A percentile compares a stretch with the other conserved stretches of the same genome.
phyloP scores from a whole-genome alignment of 2,888 invertebrate species.

The Acronicta alni region DNA sequence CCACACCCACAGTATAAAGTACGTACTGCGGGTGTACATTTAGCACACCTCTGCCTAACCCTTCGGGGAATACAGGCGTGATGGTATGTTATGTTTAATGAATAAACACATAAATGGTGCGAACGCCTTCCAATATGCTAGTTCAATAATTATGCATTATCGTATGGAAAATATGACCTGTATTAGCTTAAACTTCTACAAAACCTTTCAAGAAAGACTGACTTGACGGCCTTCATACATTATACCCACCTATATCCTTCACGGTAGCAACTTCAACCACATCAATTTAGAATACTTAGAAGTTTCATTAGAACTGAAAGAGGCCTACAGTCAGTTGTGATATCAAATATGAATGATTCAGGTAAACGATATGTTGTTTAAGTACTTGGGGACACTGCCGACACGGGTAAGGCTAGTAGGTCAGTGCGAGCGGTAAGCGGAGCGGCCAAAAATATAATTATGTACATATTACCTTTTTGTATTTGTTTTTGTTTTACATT shows the following conservation, averaged over 20 bases:
- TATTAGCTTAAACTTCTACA: background rate
- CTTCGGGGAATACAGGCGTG: too few relatives aligned
- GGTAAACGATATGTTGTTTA: conserved; percentile 61
- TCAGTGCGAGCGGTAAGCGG: conserved; percentile 1
- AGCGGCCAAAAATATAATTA: background rate
- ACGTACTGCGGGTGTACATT: too few relatives aligned
- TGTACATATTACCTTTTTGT: too few relatives aligned
- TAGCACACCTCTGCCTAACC: too few relatives aligned
- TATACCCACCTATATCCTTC: conserved; percentile 8
- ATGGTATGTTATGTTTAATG: too few relatives aligned
- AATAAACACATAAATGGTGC: too few relatives aligned
- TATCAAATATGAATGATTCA: conserved; percentile 69
- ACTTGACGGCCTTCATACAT: background rate
- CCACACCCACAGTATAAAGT: too few relatives aligned
- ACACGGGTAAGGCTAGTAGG: conserved; percentile 1
- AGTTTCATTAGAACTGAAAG: conserved; percentile 34
- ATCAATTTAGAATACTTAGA: conserved; percentile 40
- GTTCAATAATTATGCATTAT: too few relatives aligned
- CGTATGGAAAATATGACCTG: background rate
- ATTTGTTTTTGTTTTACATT: too few relatives aligned
- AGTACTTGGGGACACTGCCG: conserved; percentile 16
- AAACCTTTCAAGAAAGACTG: background rate
- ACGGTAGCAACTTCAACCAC: conserved; percentile 32
- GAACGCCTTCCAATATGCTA: too few relatives aligned
- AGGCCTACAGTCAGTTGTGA: conserved; percentile 37